phyloP scores from a whole-genome alignment of 2,113 vertebrate species.

The Pelobates fuscus region DNA sequence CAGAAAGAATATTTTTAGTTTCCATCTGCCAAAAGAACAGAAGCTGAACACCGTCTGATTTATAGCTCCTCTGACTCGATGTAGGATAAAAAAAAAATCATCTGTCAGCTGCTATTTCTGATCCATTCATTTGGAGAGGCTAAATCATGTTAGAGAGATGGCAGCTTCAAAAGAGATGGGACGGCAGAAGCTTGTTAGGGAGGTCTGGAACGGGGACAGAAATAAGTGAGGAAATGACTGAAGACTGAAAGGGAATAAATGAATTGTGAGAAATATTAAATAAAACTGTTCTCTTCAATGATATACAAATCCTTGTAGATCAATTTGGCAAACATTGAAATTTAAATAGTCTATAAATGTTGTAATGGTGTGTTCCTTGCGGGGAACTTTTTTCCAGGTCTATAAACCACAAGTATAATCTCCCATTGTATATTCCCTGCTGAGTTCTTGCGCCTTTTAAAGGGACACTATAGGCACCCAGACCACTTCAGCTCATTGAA shows the following conservation, averaged over 20 bases:
- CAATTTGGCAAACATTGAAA: background rate
- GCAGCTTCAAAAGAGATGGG: constrained; percentile 1
- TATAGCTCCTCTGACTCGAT: constrained; percentile 13
- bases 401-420: too few species aligned
- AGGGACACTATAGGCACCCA: too few species aligned
- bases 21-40: constrained; percentile 1
- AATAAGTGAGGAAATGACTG: background rate
- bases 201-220: background rate
- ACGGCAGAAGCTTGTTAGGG: background rate
- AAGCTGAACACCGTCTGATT: constrained; percentile 25
- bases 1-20: constrained; percentile 34
- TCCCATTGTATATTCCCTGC: too few species aligned
- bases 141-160: constrained; percentile 26
- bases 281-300: background rate
- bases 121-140: constrained; percentile 25
- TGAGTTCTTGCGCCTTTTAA: too few species aligned
- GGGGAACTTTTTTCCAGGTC: too few species aligned
- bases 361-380: too few species aligned
- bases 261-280: background rate
- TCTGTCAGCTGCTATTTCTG: constrained; percentile 26
- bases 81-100: constrained; percentile 11
- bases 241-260: background rate
- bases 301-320: background rate
- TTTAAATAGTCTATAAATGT: too few species aligned
- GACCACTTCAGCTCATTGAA: too few species aligned